phyloP scores from a whole-genome alignment of 2,113 vertebrate species.

The Tringa solitaria region DNA sequence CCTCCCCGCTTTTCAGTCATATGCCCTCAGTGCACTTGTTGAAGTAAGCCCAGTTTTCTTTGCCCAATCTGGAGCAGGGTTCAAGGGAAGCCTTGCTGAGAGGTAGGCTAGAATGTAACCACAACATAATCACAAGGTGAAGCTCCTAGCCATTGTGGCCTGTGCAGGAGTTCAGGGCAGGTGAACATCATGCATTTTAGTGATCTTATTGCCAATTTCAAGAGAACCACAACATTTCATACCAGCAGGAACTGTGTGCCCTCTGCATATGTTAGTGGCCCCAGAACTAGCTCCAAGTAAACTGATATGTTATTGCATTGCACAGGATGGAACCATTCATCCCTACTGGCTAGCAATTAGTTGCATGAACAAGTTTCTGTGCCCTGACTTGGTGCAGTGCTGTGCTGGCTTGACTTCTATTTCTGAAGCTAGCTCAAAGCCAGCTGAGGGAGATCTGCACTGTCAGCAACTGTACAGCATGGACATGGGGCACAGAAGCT shows the following conservation, averaged over 20 bases:
- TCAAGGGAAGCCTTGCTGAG: background rate
- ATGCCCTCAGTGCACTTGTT: background rate
- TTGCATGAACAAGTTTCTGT: background rate
- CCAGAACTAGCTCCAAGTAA: background rate
- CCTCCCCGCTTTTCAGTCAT: background rate
- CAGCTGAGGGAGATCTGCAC: background rate
- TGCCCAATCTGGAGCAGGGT: background rate
- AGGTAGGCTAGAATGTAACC: background rate
- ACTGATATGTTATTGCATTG: background rate
- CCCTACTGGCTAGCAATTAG: background rate
- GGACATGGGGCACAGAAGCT: background rate
- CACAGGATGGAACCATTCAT: background rate
- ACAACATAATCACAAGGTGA: fast-evolving
- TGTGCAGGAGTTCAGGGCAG: background rate
- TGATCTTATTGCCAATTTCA: background rate
- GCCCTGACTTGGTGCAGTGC: background rate
- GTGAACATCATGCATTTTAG: background rate
- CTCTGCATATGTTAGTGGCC: background rate
- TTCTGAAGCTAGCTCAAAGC: background rate
- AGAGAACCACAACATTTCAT: background rate
- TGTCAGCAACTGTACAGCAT: background rate
- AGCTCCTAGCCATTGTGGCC: background rate
- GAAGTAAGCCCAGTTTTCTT: background rate
- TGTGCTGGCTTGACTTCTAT: background rate
- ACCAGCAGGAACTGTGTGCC: background rate